phyloP scores from a whole-genome alignment of 2,113 vertebrate species.

The Heliornis fulica region DNA sequence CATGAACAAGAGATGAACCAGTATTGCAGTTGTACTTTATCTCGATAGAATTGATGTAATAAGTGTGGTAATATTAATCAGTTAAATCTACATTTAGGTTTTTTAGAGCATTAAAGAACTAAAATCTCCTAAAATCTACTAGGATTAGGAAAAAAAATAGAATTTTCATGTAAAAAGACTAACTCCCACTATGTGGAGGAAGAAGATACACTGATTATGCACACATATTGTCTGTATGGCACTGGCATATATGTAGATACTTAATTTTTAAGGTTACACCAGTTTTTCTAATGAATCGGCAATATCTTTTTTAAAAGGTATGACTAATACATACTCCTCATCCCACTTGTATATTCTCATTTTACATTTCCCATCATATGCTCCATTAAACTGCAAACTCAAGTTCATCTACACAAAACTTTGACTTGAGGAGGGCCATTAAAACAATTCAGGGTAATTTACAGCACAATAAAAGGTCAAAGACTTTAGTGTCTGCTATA shows the following conservation, averaged over 20 bases:
- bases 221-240: not conserved
- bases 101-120: not conserved
- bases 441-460: conserved; percentile 13
- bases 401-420: not conserved
- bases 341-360: not conserved
- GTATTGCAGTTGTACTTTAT: not conserved
- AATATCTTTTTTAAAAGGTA: not conserved
- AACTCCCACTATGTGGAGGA: not conserved
- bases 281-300: not conserved
- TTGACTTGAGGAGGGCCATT: not conserved
- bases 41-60: not conserved
- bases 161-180: not conserved
- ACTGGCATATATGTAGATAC: rapidly evolving
- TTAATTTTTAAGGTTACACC: not conserved
- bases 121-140: not conserved
- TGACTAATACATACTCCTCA: not conserved
- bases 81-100: not conserved
- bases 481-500: not conserved
- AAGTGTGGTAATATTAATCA: not conserved
- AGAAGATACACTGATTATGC: not conserved
- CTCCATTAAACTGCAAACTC: not conserved
- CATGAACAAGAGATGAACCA: not conserved
- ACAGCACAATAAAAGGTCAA: not conserved
- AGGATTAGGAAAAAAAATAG: not conserved
- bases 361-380: not conserved